phyloP scores from a whole-genome alignment of 2,888 invertebrate genomes.

The Ferrisia virgata region DNA sequence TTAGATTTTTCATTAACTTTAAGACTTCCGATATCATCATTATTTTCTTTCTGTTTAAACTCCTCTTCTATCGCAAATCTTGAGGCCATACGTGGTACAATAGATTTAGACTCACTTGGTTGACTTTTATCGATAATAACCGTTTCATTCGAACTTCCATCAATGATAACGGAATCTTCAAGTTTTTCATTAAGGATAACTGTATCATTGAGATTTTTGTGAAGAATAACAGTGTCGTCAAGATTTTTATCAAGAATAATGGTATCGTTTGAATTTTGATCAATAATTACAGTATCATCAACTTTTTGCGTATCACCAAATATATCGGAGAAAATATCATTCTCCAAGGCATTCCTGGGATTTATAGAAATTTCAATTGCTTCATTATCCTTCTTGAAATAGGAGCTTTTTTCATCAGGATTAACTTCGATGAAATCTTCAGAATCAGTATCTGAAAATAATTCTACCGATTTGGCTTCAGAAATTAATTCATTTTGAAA shows the following conservation, averaged over 20 bases:
- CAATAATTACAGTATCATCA: neutral
- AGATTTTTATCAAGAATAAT: neutral
- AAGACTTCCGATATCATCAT: neutral
- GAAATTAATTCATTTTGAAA: neutral
- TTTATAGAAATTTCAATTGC: conserved; percentile 48
- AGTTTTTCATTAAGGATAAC: neutral
- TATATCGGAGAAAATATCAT: conserved; percentile 73
- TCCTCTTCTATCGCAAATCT: neutral
- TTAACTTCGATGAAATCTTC: conserved; percentile 26
- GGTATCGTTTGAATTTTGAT: neutral
- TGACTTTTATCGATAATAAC: neutral
- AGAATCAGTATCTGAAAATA: conserved; percentile 18
- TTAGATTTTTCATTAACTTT: neutral
- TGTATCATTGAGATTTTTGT: neutral
- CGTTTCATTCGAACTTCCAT: neutral
- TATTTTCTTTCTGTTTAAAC: neutral
- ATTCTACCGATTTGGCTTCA: neutral
- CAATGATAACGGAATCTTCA: neutral
- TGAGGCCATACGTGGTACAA: neutral
- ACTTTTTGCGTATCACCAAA: conserved; percentile 54
- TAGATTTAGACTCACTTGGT: neutral
- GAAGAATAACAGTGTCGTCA: neutral
- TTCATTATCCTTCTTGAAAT: conserved; percentile 28
- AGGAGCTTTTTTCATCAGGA: neutral
- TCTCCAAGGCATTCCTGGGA: conserved; percentile 51